A percentile compares a stretch with the other conserved stretches of the same genome.
Evolutionary conservation across 2,888 invertebrate genomes (phyloP).

Genomic region (Liopterus haemorrhoidalis): DNA sequence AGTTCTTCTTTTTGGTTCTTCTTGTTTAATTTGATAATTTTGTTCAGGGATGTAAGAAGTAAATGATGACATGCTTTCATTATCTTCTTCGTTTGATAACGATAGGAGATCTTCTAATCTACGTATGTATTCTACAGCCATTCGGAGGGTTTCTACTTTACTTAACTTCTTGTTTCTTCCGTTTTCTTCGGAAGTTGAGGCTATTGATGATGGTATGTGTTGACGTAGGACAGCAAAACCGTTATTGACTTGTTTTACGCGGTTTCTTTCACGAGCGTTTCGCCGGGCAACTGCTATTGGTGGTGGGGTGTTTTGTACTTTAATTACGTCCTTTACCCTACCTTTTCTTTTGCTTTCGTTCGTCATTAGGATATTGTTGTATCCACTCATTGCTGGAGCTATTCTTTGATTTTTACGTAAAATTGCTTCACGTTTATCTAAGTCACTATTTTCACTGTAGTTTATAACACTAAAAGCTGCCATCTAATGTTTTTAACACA

Average conservation of each 20-base stretch:
- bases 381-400: no score
- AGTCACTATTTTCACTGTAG: no score
- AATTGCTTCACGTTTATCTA: no score
- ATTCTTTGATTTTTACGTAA: no score
- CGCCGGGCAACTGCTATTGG: slow-evolving; percentile 79
- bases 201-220: slow-evolving; percentile 79
- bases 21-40: slow-evolving; percentile 36
- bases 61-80: slow-evolving; percentile 46
- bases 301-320: slow-evolving; percentile 49
- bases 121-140: slow-evolving; percentile 86
- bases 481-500: no score
- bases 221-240: slow-evolving; percentile 83
- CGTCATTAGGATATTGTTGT: slow-evolving; percentile 39
- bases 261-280: slow-evolving; percentile 87
- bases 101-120: slow-evolving; percentile 71
- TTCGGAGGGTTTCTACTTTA: slow-evolving; percentile 82
- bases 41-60: slow-evolving; percentile 45
- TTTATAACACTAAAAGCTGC: no score
- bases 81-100: slow-evolving; percentile 49
- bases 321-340: slow-evolving; percentile 42
- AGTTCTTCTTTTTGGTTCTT: slow-evolving; percentile 52
- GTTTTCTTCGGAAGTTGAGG: slow-evolving; percentile 60
- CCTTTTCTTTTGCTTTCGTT: slow-evolving; percentile 40
- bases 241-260: slow-evolving; percentile 88
- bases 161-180: slow-evolving; percentile 72